Conservation (phyloP, 2,888 invertebrate genomes). For the Eilema griseolum region DNA sequence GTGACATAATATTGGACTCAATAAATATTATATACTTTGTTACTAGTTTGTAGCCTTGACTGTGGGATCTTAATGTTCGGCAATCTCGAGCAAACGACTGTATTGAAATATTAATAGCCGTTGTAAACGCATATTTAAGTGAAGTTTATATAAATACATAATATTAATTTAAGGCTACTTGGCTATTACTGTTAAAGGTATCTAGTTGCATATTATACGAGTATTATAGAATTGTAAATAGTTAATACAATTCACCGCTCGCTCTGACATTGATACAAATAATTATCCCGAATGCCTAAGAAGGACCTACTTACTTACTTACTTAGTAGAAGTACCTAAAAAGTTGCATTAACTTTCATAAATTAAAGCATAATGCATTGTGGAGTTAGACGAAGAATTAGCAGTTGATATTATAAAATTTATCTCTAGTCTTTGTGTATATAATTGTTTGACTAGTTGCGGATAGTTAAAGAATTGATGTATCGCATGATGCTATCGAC, state of each 20-base stretch:
- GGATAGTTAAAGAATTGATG: neutral
- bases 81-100: neutral
- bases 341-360: neutral
- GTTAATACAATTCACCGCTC: neutral
- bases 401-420: neutral
- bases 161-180: neutral
- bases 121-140: neutral
- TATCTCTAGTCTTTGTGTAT: neutral
- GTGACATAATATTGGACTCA: neutral
- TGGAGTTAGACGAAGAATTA: neutral
- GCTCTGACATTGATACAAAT: neutral
- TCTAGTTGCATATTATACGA: neutral
- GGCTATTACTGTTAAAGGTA: neutral
- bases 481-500: neutral
- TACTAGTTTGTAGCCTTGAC: constrained; percentile 6
- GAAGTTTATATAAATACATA: neutral
- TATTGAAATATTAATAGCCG: constrained; percentile 3
- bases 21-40: neutral
- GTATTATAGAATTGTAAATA: neutral
- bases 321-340: neutral
- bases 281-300: neutral
- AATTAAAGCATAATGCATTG: neutral
- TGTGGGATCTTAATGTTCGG: neutral
- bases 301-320: too few relatives aligned
- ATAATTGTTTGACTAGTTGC: neutral